Evolutionary conservation across 1,140 invertebrate genomes (phyloP).

Genomic region (Procambarus virginalis): DNA sequence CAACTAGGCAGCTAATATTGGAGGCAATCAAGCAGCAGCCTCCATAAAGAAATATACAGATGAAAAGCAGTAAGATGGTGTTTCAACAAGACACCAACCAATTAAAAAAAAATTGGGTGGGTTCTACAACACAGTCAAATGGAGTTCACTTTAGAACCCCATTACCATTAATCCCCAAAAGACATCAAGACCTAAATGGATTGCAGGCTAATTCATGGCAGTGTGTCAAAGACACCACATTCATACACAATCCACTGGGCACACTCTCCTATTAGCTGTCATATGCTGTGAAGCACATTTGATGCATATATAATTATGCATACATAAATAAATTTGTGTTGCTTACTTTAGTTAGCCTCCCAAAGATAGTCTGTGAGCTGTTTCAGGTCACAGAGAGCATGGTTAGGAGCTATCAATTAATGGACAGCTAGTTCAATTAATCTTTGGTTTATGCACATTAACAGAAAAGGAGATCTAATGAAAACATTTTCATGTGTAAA

Average conservation of each 20-base stretch:
- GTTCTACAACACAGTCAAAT: slow-evolving; percentile 50
- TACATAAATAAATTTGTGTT: slow-evolving; percentile 35
- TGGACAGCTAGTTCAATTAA: slow-evolving; percentile 43
- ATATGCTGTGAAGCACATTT: slow-evolving; percentile 46
- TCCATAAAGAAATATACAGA: slow-evolving; percentile 43
- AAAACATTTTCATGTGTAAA: slow-evolving; percentile 17
- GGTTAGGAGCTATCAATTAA: slow-evolving; percentile 31
- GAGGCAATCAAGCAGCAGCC: slow-evolving; percentile 42
- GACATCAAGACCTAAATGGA: slow-evolving; percentile 48
- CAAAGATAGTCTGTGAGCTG: slow-evolving; percentile 41
- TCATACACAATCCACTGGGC: slow-evolving; percentile 35
- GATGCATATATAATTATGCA: slow-evolving; percentile 52
- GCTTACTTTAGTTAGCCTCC: slow-evolving; percentile 30
- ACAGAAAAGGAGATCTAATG: slow-evolving; percentile 44
- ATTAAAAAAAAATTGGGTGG: slow-evolving; percentile 41
- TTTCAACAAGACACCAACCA: slow-evolving; percentile 25
- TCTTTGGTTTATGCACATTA: slow-evolving; percentile 61
- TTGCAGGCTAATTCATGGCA: slow-evolving; percentile 55
- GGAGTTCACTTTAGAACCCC: neutral
- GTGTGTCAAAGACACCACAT: slow-evolving; percentile 43
- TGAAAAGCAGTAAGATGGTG: slow-evolving; percentile 34
- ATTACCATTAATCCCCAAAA: slow-evolving; percentile 43
- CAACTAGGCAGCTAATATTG: slow-evolving; percentile 19
- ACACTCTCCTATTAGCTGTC: slow-evolving; percentile 46
- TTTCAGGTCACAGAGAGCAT: slow-evolving; percentile 34